These are phyloP conservation scores for Acleris cristana DNA, from an alignment of 2,888 invertebrate genomes.

Conservation along the genomic window DNA sequence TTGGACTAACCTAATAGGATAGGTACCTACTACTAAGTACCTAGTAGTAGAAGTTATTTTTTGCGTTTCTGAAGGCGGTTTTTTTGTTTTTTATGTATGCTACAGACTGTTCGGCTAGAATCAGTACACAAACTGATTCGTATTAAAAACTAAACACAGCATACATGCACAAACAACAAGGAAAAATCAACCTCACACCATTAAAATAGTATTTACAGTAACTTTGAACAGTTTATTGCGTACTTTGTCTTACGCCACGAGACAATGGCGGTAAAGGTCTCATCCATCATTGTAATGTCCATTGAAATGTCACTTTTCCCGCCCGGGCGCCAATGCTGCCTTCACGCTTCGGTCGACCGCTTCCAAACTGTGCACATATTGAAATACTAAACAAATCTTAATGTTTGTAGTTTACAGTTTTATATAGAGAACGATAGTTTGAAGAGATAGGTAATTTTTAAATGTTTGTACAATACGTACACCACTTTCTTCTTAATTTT, in stretches of 20 bases:
- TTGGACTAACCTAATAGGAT: no score
- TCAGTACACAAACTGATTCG: no score
- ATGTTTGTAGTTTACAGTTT: not conserved
- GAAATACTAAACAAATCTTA: not conserved
- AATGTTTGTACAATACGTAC: no score
- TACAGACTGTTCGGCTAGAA: no score
- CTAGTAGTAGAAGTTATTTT: no score
- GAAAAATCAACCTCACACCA: not conserved
- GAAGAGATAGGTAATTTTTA: no score
- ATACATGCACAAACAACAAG: not conserved
- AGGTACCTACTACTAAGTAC: no score
- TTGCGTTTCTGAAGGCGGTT: no score
- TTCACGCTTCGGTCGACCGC: conserved; percentile 14
- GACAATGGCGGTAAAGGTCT: conserved; percentile 45
- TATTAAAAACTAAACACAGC: no score
- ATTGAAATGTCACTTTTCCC: conserved; percentile 47
- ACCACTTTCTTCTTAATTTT: no score
- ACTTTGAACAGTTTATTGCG: conserved; percentile 10
- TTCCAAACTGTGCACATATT: conserved; percentile 1
- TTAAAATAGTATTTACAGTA: conserved; percentile 1
- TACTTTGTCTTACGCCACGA: conserved; percentile 38
- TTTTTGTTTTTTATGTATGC: no score
- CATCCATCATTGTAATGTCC: conserved; percentile 50
- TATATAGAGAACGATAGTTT: not conserved
- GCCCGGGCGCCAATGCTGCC: conserved; percentile 30